Evolutionary conservation across 2,888 invertebrate species (phyloP).

Genomic region (Caenorhabditis sinica): DNA sequence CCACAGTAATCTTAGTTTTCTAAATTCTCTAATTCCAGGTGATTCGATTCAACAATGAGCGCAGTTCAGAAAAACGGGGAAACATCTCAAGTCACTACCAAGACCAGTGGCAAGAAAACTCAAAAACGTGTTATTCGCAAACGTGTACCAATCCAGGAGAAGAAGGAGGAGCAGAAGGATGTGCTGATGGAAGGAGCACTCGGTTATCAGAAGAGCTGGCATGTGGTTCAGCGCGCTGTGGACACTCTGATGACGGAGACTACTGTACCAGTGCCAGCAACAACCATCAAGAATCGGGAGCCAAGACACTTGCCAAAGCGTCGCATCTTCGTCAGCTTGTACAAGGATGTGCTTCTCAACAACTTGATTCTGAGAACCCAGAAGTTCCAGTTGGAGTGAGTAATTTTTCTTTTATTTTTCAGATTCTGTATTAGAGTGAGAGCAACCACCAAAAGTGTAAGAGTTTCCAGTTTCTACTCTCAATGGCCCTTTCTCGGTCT

Average conservation of each 20-base stretch:
- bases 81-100: slow-evolving; percentile 15
- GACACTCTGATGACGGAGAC: slow-evolving; percentile 55
- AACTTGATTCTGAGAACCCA: slow-evolving; percentile 54
- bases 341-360: slow-evolving; percentile 51
- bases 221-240: slow-evolving; percentile 52
- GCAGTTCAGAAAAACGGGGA: slow-evolving; percentile 51
- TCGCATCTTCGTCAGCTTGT: slow-evolving; percentile 51
- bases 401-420: slow-evolving; percentile 1
- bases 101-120: slow-evolving; percentile 30
- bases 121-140: slow-evolving; percentile 42
- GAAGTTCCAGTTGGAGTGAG: slow-evolving; percentile 58
- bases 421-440: not conserved
- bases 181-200: slow-evolving; percentile 40
- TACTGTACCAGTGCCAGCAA: slow-evolving; percentile 47
- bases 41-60: slow-evolving; percentile 54
- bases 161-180: slow-evolving; percentile 22
- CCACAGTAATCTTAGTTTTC: not conserved
- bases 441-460: slow-evolving; percentile 17
- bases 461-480: slow-evolving; percentile 24
- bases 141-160: slow-evolving; percentile 45
- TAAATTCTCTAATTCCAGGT: slow-evolving; percentile 43
- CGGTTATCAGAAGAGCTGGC: slow-evolving; percentile 61
- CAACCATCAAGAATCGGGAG: slow-evolving; percentile 49
- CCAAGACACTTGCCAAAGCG: slow-evolving; percentile 56
- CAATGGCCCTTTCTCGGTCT: slow-evolving; percentile 35